Evolutionary conservation across 2,888 invertebrate species (phyloP).

Genomic region (Melanostoma scalare): DNA sequence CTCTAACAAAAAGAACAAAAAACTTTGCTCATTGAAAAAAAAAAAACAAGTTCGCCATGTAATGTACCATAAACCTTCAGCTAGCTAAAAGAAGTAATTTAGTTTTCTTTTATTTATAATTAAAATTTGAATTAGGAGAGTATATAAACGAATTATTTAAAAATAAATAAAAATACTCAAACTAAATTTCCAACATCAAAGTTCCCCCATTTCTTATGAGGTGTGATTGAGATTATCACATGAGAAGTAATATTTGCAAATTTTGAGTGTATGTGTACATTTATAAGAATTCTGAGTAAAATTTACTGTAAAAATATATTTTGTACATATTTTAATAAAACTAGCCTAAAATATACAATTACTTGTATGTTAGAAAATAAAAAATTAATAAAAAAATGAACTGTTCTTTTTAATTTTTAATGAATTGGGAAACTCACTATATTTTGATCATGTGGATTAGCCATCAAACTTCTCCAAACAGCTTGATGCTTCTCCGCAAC

Average conservation of each 20-base stretch:
- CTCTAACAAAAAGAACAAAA: constrained; percentile 6
- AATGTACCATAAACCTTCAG: constrained; percentile 74
- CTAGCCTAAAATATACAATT: constrained; percentile 44
- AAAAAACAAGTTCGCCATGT: constrained; percentile 55
- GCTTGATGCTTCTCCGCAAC: too few species aligned
- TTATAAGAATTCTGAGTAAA: constrained; percentile 59
- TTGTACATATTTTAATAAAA: constrained; percentile 61
- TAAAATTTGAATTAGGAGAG: constrained; percentile 68
- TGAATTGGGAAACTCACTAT: background rate
- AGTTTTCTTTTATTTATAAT: constrained; percentile 68
- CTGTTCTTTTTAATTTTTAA: background rate
- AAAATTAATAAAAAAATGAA: background rate
- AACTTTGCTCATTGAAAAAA: constrained; percentile 60
- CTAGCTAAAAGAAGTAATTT: constrained; percentile 41
- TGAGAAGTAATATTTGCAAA: background rate
- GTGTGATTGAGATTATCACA: background rate
- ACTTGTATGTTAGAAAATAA: constrained; percentile 50
- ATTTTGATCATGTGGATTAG: too few species aligned
- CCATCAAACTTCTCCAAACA: too few species aligned
- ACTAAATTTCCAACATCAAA: background rate
- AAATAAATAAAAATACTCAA: constrained; percentile 11
- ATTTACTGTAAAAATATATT: constrained; percentile 56
- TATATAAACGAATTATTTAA: constrained; percentile 13
- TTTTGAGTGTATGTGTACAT: constrained; percentile 26
- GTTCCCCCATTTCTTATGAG: too few species aligned